Conservation (phyloP, 2,797 vertebrate genomes). For the Gephyroberyx darwinii region DNA sequence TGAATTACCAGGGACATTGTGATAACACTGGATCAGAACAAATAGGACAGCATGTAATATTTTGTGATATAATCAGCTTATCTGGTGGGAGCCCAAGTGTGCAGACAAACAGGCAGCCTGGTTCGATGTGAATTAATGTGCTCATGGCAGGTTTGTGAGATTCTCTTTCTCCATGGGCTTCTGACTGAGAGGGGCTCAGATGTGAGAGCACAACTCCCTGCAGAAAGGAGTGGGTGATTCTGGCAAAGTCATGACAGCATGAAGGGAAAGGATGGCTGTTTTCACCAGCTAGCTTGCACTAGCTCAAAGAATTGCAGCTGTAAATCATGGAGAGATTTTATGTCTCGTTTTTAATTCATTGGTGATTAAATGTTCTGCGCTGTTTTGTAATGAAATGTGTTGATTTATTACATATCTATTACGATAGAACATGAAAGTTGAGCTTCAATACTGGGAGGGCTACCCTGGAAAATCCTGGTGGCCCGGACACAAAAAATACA, state of each 20-base stretch:
- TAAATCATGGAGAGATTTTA: neutral
- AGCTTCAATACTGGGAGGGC: too few relatives aligned
- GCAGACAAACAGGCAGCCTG: conserved; percentile 70
- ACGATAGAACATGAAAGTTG: too few relatives aligned
- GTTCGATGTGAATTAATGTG: conserved; percentile 72
- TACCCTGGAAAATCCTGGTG: too few relatives aligned
- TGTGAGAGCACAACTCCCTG: conserved; percentile 48
- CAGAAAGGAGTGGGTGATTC: conserved; percentile 43
- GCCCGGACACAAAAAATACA: too few relatives aligned
- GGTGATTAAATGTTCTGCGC: too few relatives aligned
- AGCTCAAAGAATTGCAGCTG: neutral
- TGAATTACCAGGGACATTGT: conserved; percentile 62
- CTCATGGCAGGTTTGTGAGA: conserved; percentile 65
- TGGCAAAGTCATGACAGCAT: conserved; percentile 53
- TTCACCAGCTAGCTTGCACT: too few relatives aligned
- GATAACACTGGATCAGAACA: conserved; percentile 78
- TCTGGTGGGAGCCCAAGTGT: conserved; percentile 71
- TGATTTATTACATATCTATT: too few relatives aligned
- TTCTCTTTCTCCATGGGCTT: conserved; percentile 51
- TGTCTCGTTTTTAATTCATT: neutral
- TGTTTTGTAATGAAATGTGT: too few relatives aligned
- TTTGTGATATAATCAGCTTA: conserved; percentile 80
- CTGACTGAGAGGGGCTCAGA: conserved; percentile 52
- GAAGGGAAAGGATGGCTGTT: conserved; percentile 34
- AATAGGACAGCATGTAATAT: conserved; percentile 79